These are phyloP conservation scores for Siphamia tubifer DNA, from an alignment of 2,113 vertebrate genomes.

Conservation along the genomic window DNA sequence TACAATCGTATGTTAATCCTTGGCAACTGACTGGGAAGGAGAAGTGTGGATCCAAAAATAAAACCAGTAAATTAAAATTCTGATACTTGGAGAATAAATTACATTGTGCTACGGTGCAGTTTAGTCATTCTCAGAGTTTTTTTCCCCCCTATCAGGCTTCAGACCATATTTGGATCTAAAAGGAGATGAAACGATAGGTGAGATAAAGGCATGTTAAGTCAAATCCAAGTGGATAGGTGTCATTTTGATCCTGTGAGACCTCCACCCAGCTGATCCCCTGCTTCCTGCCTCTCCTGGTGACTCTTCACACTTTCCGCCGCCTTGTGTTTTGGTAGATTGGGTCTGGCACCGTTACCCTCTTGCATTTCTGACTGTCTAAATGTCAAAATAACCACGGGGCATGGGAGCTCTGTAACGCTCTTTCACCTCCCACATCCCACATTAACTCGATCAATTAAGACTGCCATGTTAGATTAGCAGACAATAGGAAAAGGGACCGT, in stretches of 20 bases:
- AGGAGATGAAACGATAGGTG: background rate
- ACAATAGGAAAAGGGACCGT: slow-evolving; percentile 27
- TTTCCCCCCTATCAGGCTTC: background rate
- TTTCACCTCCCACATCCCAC: slow-evolving; percentile 46
- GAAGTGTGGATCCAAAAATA: no score
- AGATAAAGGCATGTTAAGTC: background rate
- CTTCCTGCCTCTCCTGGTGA: slow-evolving; percentile 16
- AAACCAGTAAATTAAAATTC: no score
- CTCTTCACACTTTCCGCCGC: slow-evolving; percentile 50
- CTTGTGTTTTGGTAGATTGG: slow-evolving; percentile 32
- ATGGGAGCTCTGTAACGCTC: slow-evolving; percentile 39
- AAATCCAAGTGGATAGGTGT: background rate
- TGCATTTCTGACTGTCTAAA: slow-evolving; percentile 35
- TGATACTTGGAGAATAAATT: no score
- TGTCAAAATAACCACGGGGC: slow-evolving; percentile 72
- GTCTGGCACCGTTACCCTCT: slow-evolving; percentile 55
- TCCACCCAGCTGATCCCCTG: background rate
- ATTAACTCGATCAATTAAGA: slow-evolving; percentile 76
- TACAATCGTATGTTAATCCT: no score
- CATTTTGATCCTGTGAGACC: slow-evolving; percentile 28
- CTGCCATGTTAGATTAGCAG: slow-evolving; percentile 65
- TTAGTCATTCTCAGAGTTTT: background rate
- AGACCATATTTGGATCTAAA: background rate
- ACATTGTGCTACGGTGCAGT: no score
- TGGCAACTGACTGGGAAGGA: no score